These are phyloP conservation scores for Phylloscopus trochilus DNA, from an alignment of 2,113 vertebrate species.

Conservation along the genomic window DNA sequence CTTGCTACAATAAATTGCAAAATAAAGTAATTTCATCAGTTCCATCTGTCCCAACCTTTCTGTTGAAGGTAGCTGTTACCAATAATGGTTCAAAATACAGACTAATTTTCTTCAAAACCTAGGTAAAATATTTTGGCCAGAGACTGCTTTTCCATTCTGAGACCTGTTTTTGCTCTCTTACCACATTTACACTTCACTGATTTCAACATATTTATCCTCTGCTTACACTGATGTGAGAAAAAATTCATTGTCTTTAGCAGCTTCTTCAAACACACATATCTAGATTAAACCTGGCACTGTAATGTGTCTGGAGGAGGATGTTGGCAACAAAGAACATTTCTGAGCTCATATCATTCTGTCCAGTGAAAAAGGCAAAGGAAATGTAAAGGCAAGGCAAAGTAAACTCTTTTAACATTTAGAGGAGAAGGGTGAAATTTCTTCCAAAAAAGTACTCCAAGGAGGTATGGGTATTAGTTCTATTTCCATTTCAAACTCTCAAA, in stretches of 20 bases:
- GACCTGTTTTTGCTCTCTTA: not conserved
- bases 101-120: not conserved
- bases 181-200: not conserved
- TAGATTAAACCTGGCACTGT: not conserved
- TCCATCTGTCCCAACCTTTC: not conserved
- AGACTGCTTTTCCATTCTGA: not conserved
- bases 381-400: not conserved
- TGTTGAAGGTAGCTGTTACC: not conserved
- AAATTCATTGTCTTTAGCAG: not conserved
- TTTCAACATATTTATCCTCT: not conserved
- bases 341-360: not conserved
- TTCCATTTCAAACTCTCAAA: not conserved
- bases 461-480: not conserved
- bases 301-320: not conserved
- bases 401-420: not conserved
- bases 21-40: not conserved
- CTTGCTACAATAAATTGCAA: not conserved
- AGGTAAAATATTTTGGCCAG: not conserved
- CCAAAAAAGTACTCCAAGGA: not conserved
- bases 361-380: not conserved
- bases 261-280: not conserved
- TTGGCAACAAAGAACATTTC: not conserved
- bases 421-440: not conserved
- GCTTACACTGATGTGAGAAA: not conserved
- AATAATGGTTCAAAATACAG: not conserved